A percentile compares a stretch with the other conserved stretches of the same genome.
These are phyloP conservation scores for Lithophane socia DNA, from an alignment of 2,888 invertebrate genomes.

Conservation along the genomic window DNA sequence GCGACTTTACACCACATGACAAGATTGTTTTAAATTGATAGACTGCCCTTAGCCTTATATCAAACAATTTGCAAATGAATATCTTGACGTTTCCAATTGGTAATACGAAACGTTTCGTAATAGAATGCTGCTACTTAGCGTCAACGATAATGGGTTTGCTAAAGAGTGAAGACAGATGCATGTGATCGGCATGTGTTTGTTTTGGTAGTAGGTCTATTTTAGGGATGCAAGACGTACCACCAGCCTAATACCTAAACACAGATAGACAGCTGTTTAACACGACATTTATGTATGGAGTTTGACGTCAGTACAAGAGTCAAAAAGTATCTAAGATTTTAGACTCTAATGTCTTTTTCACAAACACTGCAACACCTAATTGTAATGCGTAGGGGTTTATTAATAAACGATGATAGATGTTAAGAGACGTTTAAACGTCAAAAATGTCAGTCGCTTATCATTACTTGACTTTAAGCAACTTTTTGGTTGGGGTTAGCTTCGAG, in stretches of 20 bases:
- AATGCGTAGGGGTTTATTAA: too few relatives aligned
- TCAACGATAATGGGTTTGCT: slow-evolving; percentile 31
- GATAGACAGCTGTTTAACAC: neutral
- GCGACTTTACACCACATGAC: too few relatives aligned
- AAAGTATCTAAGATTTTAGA: neutral
- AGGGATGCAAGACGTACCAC: neutral
- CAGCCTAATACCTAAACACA: neutral
- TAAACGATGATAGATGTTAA: too few relatives aligned
- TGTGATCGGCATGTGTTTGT: slow-evolving; percentile 27
- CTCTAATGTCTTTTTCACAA: neutral
- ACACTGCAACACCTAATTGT: neutral
- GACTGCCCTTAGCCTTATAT: neutral
- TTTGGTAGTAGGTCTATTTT: slow-evolving; percentile 24
- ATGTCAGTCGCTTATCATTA: too few relatives aligned
- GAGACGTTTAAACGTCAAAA: too few relatives aligned
- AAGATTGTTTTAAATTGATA: neutral
- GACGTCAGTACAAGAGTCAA: neutral
- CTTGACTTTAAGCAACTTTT: too few relatives aligned
- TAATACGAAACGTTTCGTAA: slow-evolving; percentile 5
- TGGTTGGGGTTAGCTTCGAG: too few relatives aligned
- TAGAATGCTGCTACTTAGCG: slow-evolving; percentile 7
- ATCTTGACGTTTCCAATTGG: slow-evolving; percentile 14
- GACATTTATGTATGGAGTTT: slow-evolving; percentile 7
- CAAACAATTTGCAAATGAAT: slow-evolving; percentile 5
- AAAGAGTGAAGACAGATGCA: slow-evolving; percentile 4